Evolutionary conservation across 1,140 invertebrate species (phyloP).

Genomic region (Megathymus violae): DNA sequence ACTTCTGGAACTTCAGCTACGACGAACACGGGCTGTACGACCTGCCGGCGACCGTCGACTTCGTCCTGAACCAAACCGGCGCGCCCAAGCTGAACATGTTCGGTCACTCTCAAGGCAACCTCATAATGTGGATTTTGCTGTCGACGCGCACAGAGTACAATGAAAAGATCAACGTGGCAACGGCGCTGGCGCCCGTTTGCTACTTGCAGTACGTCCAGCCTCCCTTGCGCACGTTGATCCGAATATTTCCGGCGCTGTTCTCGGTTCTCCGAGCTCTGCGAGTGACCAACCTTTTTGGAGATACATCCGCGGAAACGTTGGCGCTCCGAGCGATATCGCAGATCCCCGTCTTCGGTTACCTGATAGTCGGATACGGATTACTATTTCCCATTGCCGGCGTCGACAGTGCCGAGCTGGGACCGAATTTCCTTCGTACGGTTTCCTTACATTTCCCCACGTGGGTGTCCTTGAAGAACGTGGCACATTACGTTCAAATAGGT

Average conservation of each 20-base stretch:
- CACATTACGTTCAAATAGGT: constrained; percentile 84
- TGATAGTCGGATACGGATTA: constrained; percentile 7
- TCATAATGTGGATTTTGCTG: neutral
- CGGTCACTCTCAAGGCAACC: constrained; percentile 6
- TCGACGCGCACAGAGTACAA: constrained; percentile 77
- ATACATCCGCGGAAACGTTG: neutral
- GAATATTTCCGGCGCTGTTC: neutral
- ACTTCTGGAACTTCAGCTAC: constrained; percentile 46
- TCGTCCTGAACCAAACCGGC: constrained; percentile 84
- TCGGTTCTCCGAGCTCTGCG: neutral
- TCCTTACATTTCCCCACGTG: constrained; percentile 36
- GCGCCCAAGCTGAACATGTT: neutral
- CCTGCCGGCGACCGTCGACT: constrained; percentile 51
- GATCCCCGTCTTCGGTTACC: constrained; percentile 6
- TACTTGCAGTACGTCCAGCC: constrained; percentile 29
- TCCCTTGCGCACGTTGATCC: neutral
- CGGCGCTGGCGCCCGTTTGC: constrained; percentile 34
- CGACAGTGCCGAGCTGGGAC: constrained; percentile 36
- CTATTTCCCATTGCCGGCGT: constrained; percentile 28
- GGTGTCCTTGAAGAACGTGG: constrained; percentile 86
- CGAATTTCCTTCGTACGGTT: constrained; percentile 29
- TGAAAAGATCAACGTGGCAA: constrained; percentile 53
- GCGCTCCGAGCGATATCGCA: neutral
- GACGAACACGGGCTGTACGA: constrained; percentile 42
- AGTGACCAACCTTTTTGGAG: constrained; percentile 1